phyloP scores from a whole-genome alignment of 2,888 invertebrate genomes.

The Drosophila mulleri region DNA sequence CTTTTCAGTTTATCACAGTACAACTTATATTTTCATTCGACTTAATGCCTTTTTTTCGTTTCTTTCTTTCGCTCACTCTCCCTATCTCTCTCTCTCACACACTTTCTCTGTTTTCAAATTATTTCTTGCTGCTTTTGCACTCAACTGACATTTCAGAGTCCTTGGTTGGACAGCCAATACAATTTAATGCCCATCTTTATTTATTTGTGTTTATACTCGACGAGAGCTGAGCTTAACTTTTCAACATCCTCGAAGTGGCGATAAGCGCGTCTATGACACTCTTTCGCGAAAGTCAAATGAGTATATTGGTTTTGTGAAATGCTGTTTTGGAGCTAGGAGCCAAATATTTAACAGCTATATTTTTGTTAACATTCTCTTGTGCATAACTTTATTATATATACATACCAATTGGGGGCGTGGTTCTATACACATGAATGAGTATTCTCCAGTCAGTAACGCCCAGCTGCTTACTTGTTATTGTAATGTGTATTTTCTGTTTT shows the following conservation, averaged over 20 bases:
- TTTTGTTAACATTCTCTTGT: too few relatives aligned
- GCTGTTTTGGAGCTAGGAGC: too few relatives aligned
- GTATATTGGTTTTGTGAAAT: too few relatives aligned
- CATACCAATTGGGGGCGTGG: too few relatives aligned
- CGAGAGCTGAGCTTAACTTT: constrained; percentile 37
- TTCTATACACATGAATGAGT: too few relatives aligned
- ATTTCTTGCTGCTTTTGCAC: neutral
- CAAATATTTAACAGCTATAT: too few relatives aligned
- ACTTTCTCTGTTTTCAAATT: neutral
- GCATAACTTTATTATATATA: too few relatives aligned
- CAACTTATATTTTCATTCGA: constrained; percentile 19
- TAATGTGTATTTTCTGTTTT: neutral
- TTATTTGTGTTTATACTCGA: constrained; percentile 19
- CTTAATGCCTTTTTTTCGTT: constrained; percentile 4
- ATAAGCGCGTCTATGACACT: neutral
- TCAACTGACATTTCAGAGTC: constrained; percentile 22
- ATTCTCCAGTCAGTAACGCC: too few relatives aligned
- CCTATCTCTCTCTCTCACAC: neutral
- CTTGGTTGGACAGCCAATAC: constrained; percentile 13
- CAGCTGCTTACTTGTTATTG: neutral
- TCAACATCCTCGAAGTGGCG: constrained; percentile 30
- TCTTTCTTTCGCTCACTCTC: neutral
- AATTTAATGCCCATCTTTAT: constrained; percentile 39
- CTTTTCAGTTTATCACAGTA: constrained; percentile 6
- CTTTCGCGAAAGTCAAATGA: too few relatives aligned